Evolutionary conservation across 2,888 invertebrate genomes (phyloP).

Genomic region (Clostera curtula): DNA sequence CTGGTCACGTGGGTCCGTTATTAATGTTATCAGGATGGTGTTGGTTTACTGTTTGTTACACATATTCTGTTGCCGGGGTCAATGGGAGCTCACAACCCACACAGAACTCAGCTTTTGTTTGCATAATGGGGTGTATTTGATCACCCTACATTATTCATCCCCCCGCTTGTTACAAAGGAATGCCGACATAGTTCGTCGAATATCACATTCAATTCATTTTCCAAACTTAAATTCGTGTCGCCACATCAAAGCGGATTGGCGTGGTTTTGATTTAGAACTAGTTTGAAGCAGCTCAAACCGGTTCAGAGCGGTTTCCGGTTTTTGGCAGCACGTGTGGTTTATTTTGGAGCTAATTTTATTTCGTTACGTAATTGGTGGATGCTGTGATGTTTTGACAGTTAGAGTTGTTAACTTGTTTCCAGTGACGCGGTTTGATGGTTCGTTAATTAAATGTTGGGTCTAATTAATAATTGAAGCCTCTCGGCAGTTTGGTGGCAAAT

Average conservation of each 20-base stretch:
- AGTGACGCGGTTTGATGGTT: not conserved
- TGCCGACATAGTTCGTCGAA: conserved; percentile 11
- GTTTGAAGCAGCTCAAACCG: conserved; percentile 20
- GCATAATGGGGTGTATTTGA: conserved; percentile 15
- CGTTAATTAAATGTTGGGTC: no score
- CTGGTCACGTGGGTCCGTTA: no score
- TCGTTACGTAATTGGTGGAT: conserved; percentile 13
- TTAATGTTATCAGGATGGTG: no score
- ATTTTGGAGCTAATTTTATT: conserved; percentile 13
- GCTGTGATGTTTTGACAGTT: no score
- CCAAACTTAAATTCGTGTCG: conserved; percentile 21
- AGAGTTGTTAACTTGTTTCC: no score
- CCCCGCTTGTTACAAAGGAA: conserved; percentile 7
- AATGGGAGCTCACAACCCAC: not conserved
- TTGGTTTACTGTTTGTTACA: no score
- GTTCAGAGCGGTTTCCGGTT: conserved; percentile 16
- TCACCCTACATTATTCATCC: conserved; percentile 14
- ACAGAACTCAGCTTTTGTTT: conserved; percentile 9
- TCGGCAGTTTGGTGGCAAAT: no score
- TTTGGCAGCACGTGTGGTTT: conserved; percentile 13
- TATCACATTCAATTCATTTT: conserved; percentile 13
- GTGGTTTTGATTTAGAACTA: conserved; percentile 26
- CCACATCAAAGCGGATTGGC: conserved; percentile 38
- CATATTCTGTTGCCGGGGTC: conserved; percentile 3
- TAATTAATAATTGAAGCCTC: no score